Percentiles rank a stretch among this genome's conserved stretches.
Conservation (phyloP, 2,797 vertebrate genomes). For the Tauraco hartlaubi region DNA sequence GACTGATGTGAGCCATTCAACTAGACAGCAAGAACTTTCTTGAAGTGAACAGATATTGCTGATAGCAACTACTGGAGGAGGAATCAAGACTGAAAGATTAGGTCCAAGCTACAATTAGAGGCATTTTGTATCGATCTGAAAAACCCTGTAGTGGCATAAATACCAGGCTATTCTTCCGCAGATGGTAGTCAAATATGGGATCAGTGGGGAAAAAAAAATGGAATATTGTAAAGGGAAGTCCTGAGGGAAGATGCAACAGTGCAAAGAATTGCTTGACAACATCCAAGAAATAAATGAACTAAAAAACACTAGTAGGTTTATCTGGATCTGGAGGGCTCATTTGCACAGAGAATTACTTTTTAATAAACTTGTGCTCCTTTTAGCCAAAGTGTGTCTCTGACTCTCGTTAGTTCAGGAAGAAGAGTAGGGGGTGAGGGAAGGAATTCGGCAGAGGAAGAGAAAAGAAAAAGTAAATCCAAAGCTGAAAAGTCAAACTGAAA, state of each 20-base stretch:
- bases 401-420: neutral
- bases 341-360: neutral
- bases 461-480: neutral
- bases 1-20: neutral
- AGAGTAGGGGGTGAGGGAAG: accelerated
- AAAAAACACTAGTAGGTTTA: neutral
- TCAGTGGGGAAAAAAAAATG: neutral
- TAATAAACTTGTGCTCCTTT: neutral
- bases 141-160: neutral
- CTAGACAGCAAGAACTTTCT: neutral
- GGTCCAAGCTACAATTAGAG: neutral
- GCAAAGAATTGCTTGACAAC: neutral
- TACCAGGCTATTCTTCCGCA: neutral
- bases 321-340: neutral
- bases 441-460: neutral
- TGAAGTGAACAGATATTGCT: neutral
- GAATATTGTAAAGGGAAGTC: neutral
- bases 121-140: neutral
- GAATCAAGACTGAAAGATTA: neutral
- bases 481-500: neutral
- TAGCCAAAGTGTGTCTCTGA: neutral
- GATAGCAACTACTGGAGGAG: neutral
- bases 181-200: neutral
- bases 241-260: neutral
- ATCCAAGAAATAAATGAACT: neutral